Conservation (phyloP, 2,113 vertebrate genomes). For the Choloepus hoffmanni region DNA sequence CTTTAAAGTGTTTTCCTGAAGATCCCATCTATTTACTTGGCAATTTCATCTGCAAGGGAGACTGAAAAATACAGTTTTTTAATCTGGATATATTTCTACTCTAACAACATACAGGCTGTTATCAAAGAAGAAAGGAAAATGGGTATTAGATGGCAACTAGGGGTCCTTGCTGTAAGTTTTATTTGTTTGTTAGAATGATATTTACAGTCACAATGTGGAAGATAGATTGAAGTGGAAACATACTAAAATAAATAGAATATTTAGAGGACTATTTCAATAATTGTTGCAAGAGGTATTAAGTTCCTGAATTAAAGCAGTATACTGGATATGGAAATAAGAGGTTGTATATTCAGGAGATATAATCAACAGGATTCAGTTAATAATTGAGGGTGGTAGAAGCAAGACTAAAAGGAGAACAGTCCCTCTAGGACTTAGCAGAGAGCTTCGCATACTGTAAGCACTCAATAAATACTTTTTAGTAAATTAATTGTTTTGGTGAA, state of each 20-base stretch:
- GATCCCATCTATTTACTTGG: neutral
- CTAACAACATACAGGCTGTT: neutral
- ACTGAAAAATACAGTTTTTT: neutral
- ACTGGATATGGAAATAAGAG: neutral
- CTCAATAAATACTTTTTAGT: constrained; percentile 11
- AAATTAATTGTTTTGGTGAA: constrained; percentile 10
- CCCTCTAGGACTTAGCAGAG: neutral
- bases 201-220: neutral
- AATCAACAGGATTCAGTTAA: neutral
- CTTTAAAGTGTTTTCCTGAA: constrained; percentile 25
- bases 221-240: neutral
- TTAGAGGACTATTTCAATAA: neutral
- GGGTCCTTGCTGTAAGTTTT: neutral
- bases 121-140: neutral
- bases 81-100: neutral
- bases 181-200: constrained; percentile 15
- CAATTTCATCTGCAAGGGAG: neutral
- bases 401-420: neutral
- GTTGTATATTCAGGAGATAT: neutral
- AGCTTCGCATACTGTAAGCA: neutral
- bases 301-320: neutral
- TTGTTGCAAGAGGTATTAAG: neutral
- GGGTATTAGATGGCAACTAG: neutral
- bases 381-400: neutral
- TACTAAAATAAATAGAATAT: neutral